A percentile compares a stretch with the other conserved stretches of the same genome.
phyloP scores from a whole-genome alignment of 23 tunicate species.

The Halocynthia aurantium region DNA sequence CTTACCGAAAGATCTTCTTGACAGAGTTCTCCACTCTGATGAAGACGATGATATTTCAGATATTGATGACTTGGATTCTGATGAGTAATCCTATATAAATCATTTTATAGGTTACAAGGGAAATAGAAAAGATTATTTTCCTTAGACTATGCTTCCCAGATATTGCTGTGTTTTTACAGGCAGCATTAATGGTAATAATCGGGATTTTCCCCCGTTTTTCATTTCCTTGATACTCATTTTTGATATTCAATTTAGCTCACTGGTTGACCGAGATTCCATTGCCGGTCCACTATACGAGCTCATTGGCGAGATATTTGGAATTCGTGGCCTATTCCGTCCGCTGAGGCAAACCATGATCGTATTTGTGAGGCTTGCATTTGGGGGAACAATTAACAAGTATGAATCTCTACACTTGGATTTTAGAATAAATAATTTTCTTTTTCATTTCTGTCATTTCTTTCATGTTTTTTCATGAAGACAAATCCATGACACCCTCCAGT shows the following conservation, averaged over 20 bases:
- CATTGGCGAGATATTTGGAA: slow-evolving; percentile 73
- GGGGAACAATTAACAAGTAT: slow-evolving; percentile 81
- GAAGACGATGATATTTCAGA: slow-evolving; percentile 46
- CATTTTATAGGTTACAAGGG: no score
- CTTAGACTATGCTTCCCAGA: no score
- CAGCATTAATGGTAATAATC: no score
- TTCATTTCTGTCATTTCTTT: neutral
- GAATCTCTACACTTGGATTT: neutral
- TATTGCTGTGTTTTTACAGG: no score
- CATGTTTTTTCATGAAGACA: slow-evolving; percentile 32
- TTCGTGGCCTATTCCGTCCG: slow-evolving; percentile 82
- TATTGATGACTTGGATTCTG: slow-evolving; percentile 25
- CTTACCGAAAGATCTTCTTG: slow-evolving; percentile 73
- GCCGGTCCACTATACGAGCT: slow-evolving; percentile 73
- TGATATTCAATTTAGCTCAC: neutral
- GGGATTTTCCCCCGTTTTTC: no score
- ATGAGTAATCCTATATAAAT: slow-evolving; percentile 1
- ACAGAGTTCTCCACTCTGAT: slow-evolving; percentile 32
- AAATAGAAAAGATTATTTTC: no score
- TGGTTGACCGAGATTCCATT: slow-evolving; percentile 52
- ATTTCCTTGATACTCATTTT: no score
- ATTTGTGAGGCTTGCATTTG: slow-evolving; percentile 89
- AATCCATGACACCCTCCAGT: slow-evolving; percentile 69
- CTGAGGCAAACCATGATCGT: slow-evolving; percentile 62
- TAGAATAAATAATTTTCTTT: neutral